Conservation (phyloP, 2,797 vertebrate species). For the Zalophus californianus region DNA sequence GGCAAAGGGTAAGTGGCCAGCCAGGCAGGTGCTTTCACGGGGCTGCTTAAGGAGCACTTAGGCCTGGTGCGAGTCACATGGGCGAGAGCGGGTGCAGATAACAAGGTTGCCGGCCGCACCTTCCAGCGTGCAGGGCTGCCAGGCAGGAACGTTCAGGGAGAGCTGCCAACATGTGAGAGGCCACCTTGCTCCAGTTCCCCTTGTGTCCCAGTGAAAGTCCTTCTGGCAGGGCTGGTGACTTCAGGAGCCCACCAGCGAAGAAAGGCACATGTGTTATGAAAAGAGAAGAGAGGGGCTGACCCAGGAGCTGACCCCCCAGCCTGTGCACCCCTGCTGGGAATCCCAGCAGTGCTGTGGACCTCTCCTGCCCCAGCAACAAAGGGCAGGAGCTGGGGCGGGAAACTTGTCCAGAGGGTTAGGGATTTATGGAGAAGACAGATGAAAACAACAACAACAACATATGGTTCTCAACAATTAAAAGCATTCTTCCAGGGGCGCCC, state of each 20-base stretch:
- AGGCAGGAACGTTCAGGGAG: slow-evolving; percentile 57
- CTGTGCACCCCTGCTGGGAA: not conserved
- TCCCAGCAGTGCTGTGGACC: accelerated
- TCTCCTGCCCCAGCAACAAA: not conserved
- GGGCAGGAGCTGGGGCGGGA: not conserved
- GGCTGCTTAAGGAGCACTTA: slow-evolving; percentile 73
- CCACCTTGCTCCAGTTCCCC: slow-evolving; percentile 70
- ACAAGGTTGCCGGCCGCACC: slow-evolving; percentile 49
- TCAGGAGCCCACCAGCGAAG: slow-evolving; percentile 74
- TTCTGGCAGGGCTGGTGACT: slow-evolving; percentile 69
- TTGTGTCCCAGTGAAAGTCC: slow-evolving; percentile 70
- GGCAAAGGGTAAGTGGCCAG: slow-evolving; percentile 61
- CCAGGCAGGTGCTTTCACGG: slow-evolving; percentile 19
- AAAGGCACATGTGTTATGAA: not conserved
- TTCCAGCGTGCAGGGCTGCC: not conserved
- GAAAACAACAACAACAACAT: not conserved
- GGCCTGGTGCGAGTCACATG: slow-evolving; percentile 70
- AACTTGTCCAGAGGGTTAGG: not conserved
- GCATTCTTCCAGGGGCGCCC: not conserved
- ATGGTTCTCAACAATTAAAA: not conserved
- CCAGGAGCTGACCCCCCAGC: not conserved
- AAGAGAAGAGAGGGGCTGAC: not conserved
- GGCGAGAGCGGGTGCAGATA: slow-evolving; percentile 44
- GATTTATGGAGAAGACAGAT: not conserved
- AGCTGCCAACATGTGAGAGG: slow-evolving; percentile 63